Percentiles rank a stretch among this genome's conserved stretches.
phyloP scores from a whole-genome alignment of 2,797 vertebrate genomes.

The Molossus alvarezi region DNA sequence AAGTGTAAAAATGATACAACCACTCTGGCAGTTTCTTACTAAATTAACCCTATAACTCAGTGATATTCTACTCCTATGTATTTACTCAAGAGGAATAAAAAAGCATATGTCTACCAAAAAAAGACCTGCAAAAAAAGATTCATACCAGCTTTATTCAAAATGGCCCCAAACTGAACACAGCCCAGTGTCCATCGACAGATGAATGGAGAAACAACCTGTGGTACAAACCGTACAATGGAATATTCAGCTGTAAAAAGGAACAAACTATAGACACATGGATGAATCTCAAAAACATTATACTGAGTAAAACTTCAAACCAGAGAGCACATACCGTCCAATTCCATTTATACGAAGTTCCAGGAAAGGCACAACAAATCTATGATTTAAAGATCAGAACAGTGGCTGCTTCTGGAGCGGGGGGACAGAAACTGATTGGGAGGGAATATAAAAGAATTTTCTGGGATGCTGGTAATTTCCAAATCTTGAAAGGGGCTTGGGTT shows the following conservation, averaged over 20 bases:
- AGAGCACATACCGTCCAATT: neutral
- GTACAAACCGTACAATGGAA: neutral
- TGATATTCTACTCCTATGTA: neutral
- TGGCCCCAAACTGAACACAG: neutral
- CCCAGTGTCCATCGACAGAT: neutral
- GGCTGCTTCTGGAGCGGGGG: neutral
- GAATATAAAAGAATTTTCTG: neutral
- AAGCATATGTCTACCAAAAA: neutral
- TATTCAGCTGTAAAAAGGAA: neutral
- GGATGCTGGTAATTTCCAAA: neutral
- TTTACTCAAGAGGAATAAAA: neutral
- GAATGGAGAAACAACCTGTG: neutral
- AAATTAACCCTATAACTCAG: neutral
- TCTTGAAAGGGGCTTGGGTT: neutral
- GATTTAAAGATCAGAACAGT: conserved; percentile 19
- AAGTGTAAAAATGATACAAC: neutral
- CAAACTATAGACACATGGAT: neutral
- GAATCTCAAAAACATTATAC: neutral
- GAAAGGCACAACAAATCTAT: neutral
- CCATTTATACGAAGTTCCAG: neutral
- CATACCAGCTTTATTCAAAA: neutral
- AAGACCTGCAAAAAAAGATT: neutral
- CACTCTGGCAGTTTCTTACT: neutral
- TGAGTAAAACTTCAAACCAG: neutral
- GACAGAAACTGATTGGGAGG: neutral